phyloP scores from a whole-genome alignment of 2,888 invertebrate genomes.

The Mechanitis mazaeus region DNA sequence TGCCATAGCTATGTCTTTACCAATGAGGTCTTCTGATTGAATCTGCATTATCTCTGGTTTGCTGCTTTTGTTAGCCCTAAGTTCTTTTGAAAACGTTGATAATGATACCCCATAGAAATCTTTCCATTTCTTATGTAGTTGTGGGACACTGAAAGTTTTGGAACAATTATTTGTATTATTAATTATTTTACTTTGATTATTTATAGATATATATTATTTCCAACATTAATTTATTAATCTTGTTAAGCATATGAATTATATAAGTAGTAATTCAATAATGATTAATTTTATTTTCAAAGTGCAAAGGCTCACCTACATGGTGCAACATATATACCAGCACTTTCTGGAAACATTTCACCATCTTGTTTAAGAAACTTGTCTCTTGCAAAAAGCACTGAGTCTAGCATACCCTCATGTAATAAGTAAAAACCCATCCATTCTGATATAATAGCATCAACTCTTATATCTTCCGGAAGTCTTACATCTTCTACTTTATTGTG shows the following conservation, averaged over 20 bases:
- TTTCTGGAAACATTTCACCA: conserved; percentile 86
- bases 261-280: too few relatives aligned
- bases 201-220: too few relatives aligned
- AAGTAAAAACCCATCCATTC: conserved; percentile 99
- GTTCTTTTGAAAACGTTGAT: conserved; percentile 78
- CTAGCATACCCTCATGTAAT: conserved; percentile 96
- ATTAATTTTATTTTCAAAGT: not conserved
- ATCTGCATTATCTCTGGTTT: conserved; percentile 82
- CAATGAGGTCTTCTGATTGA: conserved; percentile 76
- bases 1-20: conserved; percentile 79
- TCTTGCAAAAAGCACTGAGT: conserved; percentile 89
- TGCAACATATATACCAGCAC: conserved; percentile 75
- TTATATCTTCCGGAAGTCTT: conserved; percentile 75
- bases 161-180: not conserved
- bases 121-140: conserved; percentile 84
- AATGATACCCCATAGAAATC: conserved; percentile 88
- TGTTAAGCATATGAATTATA: too few relatives aligned
- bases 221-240: too few relatives aligned
- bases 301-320: conserved; percentile 78
- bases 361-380: conserved; percentile 85
- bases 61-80: conserved; percentile 77
- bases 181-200: too few relatives aligned
- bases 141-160: conserved; percentile 72
- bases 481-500: conserved; percentile 88
- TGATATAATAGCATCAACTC: conserved; percentile 93